Conservation (phyloP, 1,140 invertebrate genomes). For the Meloidogyne hapla region DNA sequence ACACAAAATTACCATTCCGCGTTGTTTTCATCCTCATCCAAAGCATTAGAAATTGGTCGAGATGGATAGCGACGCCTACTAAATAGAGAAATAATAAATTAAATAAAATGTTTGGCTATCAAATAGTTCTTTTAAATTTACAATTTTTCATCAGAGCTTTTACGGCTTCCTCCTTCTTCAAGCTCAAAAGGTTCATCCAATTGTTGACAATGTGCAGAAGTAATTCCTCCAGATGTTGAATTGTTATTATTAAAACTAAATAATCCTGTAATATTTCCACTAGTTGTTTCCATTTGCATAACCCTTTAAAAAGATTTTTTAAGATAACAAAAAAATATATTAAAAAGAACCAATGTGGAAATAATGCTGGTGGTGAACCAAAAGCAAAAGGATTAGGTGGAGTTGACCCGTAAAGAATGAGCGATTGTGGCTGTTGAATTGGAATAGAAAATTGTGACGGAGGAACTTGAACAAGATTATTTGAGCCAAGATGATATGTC, state of each 20-base stretch:
- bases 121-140: no score
- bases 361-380: constrained; percentile 17
- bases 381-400: constrained; percentile 20
- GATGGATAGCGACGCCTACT: constrained; percentile 10
- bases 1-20: constrained; percentile 19
- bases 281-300: constrained; percentile 11
- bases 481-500: constrained; percentile 17
- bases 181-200: constrained; percentile 1
- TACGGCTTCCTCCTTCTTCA: neutral
- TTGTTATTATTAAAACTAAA: neutral
- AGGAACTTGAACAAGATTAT: constrained; percentile 6
- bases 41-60: neutral
- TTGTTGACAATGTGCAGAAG: neutral
- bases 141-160: neutral
- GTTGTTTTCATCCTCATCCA: constrained; percentile 24
- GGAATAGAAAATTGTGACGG: constrained; percentile 11
- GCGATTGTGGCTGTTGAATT: constrained; percentile 14
- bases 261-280: neutral
- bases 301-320: neutral
- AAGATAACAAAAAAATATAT: neutral
- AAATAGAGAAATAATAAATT: neutral
- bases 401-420: constrained; percentile 20
- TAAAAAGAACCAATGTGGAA: constrained; percentile 23
- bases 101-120: no score
- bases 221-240: neutral